Evolutionary conservation across 30 jellyfish, hydroid and myxozoan genomes (phyloP).

Genomic region (Pseudorhiza aurosa): DNA sequence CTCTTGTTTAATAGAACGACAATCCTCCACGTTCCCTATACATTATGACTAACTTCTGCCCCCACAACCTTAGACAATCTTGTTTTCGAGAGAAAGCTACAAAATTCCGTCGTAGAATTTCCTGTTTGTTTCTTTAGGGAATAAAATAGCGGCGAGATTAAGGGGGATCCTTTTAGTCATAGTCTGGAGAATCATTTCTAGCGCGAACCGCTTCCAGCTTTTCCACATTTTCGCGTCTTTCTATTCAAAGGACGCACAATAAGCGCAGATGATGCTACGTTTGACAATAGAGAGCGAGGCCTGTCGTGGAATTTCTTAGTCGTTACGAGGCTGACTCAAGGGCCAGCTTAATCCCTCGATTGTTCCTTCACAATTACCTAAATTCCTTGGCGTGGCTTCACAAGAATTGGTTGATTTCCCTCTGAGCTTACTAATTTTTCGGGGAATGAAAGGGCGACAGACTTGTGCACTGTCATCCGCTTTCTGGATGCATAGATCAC

Average conservation of each 20-base stretch:
- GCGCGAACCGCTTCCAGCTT: neutral
- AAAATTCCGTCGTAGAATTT: neutral
- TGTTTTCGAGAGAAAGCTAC: no score
- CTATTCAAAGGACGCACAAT: no score
- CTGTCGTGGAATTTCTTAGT: neutral
- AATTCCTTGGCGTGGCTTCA: neutral
- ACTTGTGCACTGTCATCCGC: no score
- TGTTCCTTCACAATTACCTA: neutral
- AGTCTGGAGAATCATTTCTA: neutral
- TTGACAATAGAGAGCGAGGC: neutral
- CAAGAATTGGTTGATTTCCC: neutral
- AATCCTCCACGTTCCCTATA: no score
- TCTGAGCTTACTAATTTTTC: neutral
- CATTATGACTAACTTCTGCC: no score
- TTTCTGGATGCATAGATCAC: no score
- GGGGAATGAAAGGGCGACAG: slow-evolving; percentile 4
- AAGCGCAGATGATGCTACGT: no score
- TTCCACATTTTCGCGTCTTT: no score
- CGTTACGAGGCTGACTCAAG: neutral
- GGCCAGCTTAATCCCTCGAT: neutral
- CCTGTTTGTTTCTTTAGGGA: neutral
- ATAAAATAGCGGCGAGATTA: neutral
- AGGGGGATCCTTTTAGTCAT: no score
- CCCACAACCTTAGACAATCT: no score
- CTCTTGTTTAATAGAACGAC: no score